Base-by-base conservation (phyloP, 2,113 vertebrate genomes). In the Leptobrachium ailaonicum region DNA sequence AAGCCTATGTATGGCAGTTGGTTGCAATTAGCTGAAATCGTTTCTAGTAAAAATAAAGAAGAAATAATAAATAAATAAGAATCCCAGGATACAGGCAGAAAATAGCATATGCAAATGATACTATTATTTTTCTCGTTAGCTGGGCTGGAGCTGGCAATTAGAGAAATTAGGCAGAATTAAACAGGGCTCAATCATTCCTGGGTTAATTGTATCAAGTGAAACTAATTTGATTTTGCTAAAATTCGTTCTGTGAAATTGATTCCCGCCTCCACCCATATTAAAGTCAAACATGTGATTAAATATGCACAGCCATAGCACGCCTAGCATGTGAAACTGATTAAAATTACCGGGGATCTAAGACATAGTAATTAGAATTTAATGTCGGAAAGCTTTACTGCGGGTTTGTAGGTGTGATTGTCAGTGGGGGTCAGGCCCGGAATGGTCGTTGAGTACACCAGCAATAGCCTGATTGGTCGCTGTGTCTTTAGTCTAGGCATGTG, bases 111-210 rank as follows among this genome's bases (percentile, higher is more conserved):
- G 77, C 70, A 79, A 79, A 79, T 56, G 45, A 72, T 56, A 12
- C 62, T 60, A 79, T 79, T 67, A 79, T 79, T 73, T 66, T 66
- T 47, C 77, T 79, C 77, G 58, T 79, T 79, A 71, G 77, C 69
- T 79, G 12, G 62, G 45, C 60, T 41, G 45, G 70, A 13, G 62
- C 62, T 40, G 62, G 77, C 70, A 79, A 73, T 79, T 79, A 79
- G 54, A 79, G 77, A 73, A 79, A 79, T 79, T 79, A 79, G 77
- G 71, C 44, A 53, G 41, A 79, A 73, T 79, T 73, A 79, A 67
- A 79, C 40, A 11, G 77, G 58, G 77, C 60, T 60, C 77, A 58
- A 79, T 66, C 69, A 56, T 53, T 79, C 47, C 58, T 54, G 69
- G 66, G 40, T 56, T 66, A 79, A 66, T 79, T 79, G 70, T 79